phyloP scores from a whole-genome alignment of 2,888 invertebrate species.

The Zaprionus lineosus region DNA sequence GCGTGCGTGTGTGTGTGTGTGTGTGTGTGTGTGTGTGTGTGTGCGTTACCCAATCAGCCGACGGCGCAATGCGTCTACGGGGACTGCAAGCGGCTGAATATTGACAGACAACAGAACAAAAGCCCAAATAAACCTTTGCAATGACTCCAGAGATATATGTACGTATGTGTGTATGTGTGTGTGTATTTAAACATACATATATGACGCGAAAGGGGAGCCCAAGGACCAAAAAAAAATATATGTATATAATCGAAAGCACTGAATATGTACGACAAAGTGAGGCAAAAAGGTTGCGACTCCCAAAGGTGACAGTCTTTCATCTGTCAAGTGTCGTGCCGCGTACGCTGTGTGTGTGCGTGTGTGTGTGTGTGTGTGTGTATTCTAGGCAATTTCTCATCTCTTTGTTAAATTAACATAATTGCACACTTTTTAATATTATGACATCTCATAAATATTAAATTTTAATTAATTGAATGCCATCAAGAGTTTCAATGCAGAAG shows the following conservation, averaged over 20 bases:
- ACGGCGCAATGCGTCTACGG: constrained; percentile 46
- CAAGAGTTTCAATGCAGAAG: constrained; percentile 30
- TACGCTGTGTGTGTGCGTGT: constrained; percentile 8
- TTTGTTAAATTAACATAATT: constrained; percentile 61
- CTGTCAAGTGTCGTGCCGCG: constrained; percentile 24
- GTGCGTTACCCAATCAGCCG: constrained; percentile 59
- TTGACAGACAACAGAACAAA: constrained; percentile 49
- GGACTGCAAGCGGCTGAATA: constrained; percentile 46
- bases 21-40: constrained; percentile 30
- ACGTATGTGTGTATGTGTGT: too few relatives aligned
- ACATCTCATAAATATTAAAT: constrained; percentile 69
- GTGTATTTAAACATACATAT: not conserved
- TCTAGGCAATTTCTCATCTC: constrained; percentile 3
- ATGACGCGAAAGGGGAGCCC: not conserved
- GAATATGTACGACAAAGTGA: not conserved
- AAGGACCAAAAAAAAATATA: too few relatives aligned
- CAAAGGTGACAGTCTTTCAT: constrained; percentile 25
- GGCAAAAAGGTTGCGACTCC: not conserved
- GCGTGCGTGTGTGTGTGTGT: not conserved
- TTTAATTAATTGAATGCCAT: constrained; percentile 68
- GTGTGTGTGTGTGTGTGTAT: constrained; percentile 11
- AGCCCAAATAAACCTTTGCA: constrained; percentile 22
- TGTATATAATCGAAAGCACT: too few relatives aligned
- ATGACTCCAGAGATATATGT: not conserved
- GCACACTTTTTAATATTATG: constrained; percentile 56